Evolutionary conservation across 2,888 invertebrate species (phyloP), one percentile per base, ranked within the genome.

Genomic region (Argyresthia albistria): DNA sequence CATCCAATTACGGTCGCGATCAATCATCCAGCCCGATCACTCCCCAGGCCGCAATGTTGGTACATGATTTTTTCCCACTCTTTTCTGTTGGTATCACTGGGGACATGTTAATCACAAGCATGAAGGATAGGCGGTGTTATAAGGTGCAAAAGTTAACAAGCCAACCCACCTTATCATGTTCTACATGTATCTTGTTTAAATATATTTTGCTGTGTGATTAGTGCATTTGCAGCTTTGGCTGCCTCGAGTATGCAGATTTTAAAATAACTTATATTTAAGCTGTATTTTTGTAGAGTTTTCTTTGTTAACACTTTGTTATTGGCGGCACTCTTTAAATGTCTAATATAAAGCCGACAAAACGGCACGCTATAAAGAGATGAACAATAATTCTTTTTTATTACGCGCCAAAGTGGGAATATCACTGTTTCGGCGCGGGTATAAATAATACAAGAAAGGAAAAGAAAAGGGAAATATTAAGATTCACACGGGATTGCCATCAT

Each of bases 1-100:
- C 93, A 92, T 89, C 90, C 92, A 93, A 93, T 93, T 93, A 93
- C 90, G 80, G 61, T 66, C 66, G 73, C 88, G 91, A 93, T 93
- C 93, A 91, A 92, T 93, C 93, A 93, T 92, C 88, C 82, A 72
- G 62, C 75, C 74, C 76, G 82, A 84, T 84, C 82, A 80, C 83
- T 80, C 83, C 84, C 83, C 65, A 61, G 80, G 74, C 73, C 36
- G n/a, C 35, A 73, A 57, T 61, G 60, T 63, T 63, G 65, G 68
- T 69, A 74, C 71, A 80, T 80, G 74, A 80, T 78, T 83, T 79
- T 82, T 83, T 80, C 70, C 70, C 72, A 76, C 72, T 76, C 61
- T 61, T 71, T 67, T 64, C 62, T 62, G 63, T 56, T 67, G 60
- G 60, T 57, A 62, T 64, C 82, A 58, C 74, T 54, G 57, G 81